Evolutionary conservation across 2,888 invertebrate species (phyloP), one percentile per base, ranked within the genome.

Genomic region (Conops quadrifasciatus): DNA sequence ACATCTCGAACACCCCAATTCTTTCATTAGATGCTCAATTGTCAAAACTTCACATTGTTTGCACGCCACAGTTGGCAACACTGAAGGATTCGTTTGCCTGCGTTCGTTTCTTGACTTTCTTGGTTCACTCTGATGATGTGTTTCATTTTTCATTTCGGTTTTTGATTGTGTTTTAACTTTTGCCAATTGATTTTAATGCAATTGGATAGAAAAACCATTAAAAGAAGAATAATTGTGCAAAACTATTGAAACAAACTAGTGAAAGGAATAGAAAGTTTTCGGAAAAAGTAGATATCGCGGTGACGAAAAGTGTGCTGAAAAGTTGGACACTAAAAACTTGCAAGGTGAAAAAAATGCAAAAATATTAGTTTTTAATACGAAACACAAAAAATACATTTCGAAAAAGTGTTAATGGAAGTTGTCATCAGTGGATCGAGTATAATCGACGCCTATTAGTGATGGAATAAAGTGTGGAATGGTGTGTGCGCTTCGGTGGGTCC

Each of bases 121-220:
- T 51, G 28, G 53, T 13, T 66, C 43, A 45, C 68, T 70, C 70
- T 75, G 75, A 68, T 76, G 75, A 73, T 76, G 74, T 76, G 76
- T 75, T 73, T 74, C 60, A 66, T 73, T 69, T 73, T 73, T 66
- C 21, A 71, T 73, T 73, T 76, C 65, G 51, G 67, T 71, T 75
- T 72, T 67, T 59, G 67, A 63, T 72, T 75, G 4, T 4, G 36
- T 72, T 74, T 71, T 74, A 66, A 71, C 72, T 73, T 74, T 72
- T 71, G 16, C 26, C 53, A 67, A 64, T 59, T 70, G 60, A 72
- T 72, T 72, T 69, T 67, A 59, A 21, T 65, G 49, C 26, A 65
- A 65, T 47, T 28, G 3, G 26, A 24, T 30, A 51, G 51, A 65
- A 49, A 26, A 28, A 49, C 26, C n/a, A 65, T 30, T 19, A 47